Base-by-base conservation (phyloP, 1,140 invertebrate species). In the Drosophila sulfurigaster region DNA sequence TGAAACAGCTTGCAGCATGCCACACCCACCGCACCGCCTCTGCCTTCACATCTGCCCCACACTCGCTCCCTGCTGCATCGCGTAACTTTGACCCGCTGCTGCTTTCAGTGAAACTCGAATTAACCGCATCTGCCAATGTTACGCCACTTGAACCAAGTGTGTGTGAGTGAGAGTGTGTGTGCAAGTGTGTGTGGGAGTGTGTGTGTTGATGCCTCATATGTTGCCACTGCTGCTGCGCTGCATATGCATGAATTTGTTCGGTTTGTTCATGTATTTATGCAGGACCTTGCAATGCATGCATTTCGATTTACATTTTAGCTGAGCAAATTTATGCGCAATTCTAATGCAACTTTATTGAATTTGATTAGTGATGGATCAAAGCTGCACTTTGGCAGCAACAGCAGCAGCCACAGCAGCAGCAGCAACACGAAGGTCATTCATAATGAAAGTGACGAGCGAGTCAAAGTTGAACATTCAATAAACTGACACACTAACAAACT, bases 261-360 rank as follows among this genome's bases (percentile, higher is more conserved):
- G 54, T 28, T 64, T 64, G 38, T 41, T 59, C 45, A 71, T 71
- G 67, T 71, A 70, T 71, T 75, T 71, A 75, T 71, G 68, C 68
- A 71, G 59, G 54, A 76, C 62, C 74, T 59, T 76, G 20, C 74
- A 66, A 58, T 75, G 73, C 62, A 65, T 66, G 54, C 60, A 72
- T 66, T 76, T 66, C 62, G 68, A 76, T 72, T 76, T 72, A 51
- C 67, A 76, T 76, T 71, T 65, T 15, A 13, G 13, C 52, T 25
- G 20, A 20, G 49, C 16, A 66, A 75, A 72, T 76, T 64, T 72
- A 76, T 76, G 74, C 69, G 54, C 67, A 75, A 71, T 70, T 71
- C 41, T 64, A 76, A 72, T 72, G 68, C 56, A 66, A 65, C 60
- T 66, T 66, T 72, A 76, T 76, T 76, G 74, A 76, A 76, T 76